phyloP scores from a whole-genome alignment of 1,140 invertebrate species.

The Temnothorax curvispinosus region DNA sequence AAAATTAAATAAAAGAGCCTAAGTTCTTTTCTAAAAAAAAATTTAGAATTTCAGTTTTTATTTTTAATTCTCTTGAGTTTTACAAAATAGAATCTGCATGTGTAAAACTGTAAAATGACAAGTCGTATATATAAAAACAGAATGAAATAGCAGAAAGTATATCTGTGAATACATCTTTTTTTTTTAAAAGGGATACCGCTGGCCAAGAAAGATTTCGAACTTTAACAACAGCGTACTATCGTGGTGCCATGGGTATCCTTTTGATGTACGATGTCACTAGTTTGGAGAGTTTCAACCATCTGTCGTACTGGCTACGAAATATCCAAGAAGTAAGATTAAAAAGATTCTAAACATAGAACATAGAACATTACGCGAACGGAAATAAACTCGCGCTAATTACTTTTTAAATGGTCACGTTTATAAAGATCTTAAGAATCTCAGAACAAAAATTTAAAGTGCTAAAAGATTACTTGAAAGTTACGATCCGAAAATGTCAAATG shows the following conservation, averaged over 20 bases:
- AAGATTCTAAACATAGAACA: slow-evolving; percentile 26
- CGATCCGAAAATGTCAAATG: not conserved
- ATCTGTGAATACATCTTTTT: slow-evolving; percentile 46
- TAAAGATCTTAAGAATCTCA: not conserved
- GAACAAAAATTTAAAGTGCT: not conserved
- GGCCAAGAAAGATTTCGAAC: slow-evolving; percentile 92
- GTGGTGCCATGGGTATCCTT: slow-evolving; percentile 94
- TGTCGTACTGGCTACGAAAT: slow-evolving; percentile 94
- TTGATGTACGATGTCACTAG: slow-evolving; percentile 95
- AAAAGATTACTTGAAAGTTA: not conserved
- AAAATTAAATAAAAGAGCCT: not conserved
- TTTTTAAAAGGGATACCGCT: slow-evolving; percentile 86
- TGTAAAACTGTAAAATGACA: not conserved
- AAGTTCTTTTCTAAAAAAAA: not conserved
- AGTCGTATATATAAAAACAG: not conserved
- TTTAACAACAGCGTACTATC: slow-evolving; percentile 94
- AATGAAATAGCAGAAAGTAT: not conserved
- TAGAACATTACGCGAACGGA: not conserved
- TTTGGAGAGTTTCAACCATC: slow-evolving; percentile 94
- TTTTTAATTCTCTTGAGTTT: not conserved
- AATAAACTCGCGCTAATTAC: not conserved
- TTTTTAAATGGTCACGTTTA: not conserved
- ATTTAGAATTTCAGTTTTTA: not conserved
- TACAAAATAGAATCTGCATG: not conserved
- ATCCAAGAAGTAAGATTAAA: slow-evolving; percentile 91